Evolutionary conservation across 2,888 invertebrate genomes (phyloP).

Genomic region (Hoplodrina blanda): DNA sequence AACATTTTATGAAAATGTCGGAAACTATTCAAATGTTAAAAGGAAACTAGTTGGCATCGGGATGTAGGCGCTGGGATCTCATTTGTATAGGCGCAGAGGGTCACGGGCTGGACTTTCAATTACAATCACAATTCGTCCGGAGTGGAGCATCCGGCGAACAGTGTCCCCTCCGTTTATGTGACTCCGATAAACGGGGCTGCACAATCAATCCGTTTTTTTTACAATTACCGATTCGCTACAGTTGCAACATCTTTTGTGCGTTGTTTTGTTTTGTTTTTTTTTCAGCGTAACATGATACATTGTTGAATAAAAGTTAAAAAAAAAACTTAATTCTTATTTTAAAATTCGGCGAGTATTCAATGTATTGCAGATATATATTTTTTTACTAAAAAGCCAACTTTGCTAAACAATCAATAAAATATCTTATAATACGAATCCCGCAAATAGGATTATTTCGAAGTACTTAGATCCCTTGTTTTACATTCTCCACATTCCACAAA

Average conservation of each 20-base stretch:
- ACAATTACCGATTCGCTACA: background rate
- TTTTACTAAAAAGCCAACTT: background rate
- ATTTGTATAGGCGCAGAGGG: background rate
- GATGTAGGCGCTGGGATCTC: background rate
- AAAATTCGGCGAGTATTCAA: background rate
- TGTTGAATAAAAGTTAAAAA: background rate
- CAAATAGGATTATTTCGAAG: constrained; percentile 11
- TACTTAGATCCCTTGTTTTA: constrained; percentile 12
- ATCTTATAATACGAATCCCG: background rate
- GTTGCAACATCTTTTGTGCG: background rate
- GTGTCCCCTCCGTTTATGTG: background rate
- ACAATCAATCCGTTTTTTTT: constrained; percentile 23
- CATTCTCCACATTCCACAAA: background rate
- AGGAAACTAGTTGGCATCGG: background rate
- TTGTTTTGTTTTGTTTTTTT: constrained; percentile 3
- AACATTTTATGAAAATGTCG: background rate
- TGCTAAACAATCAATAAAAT: constrained; percentile 17
- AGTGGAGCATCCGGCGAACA: background rate
- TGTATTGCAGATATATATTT: background rate
- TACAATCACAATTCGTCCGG: constrained; percentile 14
- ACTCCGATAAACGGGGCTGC: constrained; percentile 7
- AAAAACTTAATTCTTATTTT: background rate
- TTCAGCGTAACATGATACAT: background rate
- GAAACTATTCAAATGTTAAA: constrained; percentile 2
- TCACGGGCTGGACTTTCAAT: constrained; percentile 28